phyloP scores from a whole-genome alignment of 2,888 invertebrate species.

The Brassicogethes aeneus region DNA sequence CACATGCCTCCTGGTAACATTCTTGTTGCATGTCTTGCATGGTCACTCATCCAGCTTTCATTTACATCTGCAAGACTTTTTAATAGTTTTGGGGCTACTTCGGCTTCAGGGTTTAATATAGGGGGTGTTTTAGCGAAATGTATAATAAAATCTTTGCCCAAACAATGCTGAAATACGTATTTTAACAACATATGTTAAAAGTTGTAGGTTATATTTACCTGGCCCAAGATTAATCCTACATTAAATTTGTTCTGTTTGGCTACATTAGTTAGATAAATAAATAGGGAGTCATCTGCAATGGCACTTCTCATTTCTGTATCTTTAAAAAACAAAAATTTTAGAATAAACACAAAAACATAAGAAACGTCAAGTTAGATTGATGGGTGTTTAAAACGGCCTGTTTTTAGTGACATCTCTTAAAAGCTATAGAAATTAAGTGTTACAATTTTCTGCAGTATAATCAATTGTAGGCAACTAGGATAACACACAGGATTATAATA shows the following conservation, averaged over 20 bases:
- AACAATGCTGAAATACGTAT: slow-evolving; percentile 45
- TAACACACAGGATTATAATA: too few relatives aligned
- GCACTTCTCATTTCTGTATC: slow-evolving; percentile 61
- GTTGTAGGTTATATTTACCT: slow-evolving; percentile 46
- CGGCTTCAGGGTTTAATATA: slow-evolving; percentile 40
- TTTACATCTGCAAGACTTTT: slow-evolving; percentile 48
- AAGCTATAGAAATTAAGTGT: too few relatives aligned
- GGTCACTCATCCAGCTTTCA: slow-evolving; percentile 65
- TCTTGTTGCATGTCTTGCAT: slow-evolving; percentile 77
- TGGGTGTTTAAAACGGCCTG: too few relatives aligned
- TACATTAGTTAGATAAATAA: slow-evolving; percentile 58
- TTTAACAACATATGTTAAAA: slow-evolving; percentile 18
- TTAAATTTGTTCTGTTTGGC: slow-evolving; percentile 54
- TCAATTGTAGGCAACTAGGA: too few relatives aligned
- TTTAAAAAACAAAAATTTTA: too few relatives aligned
- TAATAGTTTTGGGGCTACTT: slow-evolving; percentile 25
- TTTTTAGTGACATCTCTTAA: too few relatives aligned
- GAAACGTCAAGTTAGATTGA: too few relatives aligned
- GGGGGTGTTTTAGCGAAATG: slow-evolving; percentile 75
- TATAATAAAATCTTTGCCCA: slow-evolving; percentile 64
- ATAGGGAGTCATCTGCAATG: slow-evolving; percentile 58
- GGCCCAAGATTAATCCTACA: slow-evolving; percentile 70
- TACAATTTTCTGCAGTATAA: too few relatives aligned
- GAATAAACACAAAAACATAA: too few relatives aligned
- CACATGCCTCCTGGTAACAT: slow-evolving; percentile 88